Evolutionary conservation across 2,113 vertebrate genomes (phyloP).

Genomic region (Aleadryas rufinucha): DNA sequence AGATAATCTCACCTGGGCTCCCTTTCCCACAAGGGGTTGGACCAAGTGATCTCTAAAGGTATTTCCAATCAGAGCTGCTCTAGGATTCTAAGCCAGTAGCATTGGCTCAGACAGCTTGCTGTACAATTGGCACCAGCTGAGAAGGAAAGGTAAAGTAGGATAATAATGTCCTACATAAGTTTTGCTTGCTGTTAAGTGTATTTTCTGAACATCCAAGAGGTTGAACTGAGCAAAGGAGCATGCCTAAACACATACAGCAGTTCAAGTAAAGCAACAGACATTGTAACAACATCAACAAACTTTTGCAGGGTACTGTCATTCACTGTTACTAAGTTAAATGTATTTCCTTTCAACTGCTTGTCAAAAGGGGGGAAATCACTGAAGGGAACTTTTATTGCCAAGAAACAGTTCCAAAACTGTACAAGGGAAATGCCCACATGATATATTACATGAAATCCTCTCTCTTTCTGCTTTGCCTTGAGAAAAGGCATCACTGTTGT

Average conservation of each 20-base stretch:
- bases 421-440: neutral
- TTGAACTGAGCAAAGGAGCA: neutral
- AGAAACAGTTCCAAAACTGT: neutral
- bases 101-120: neutral
- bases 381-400: neutral
- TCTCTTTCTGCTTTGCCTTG: neutral
- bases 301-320: neutral
- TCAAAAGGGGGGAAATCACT: neutral
- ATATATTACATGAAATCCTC: neutral
- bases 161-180: neutral
- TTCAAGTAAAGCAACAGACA: neutral
- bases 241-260: neutral
- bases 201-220: neutral
- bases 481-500: neutral
- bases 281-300: neutral
- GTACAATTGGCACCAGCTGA: neutral
- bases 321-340: neutral
- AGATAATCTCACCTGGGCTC: neutral
- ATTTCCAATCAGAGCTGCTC: neutral
- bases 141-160: neutral
- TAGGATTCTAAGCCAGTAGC: neutral
- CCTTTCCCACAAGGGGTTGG: neutral
- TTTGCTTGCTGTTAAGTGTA: neutral
- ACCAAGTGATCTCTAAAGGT: neutral
- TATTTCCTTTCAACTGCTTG: neutral